These are phyloP conservation scores for Xylota sylvarum DNA, from an alignment of 2,888 invertebrate species.

Conservation along the genomic window DNA sequence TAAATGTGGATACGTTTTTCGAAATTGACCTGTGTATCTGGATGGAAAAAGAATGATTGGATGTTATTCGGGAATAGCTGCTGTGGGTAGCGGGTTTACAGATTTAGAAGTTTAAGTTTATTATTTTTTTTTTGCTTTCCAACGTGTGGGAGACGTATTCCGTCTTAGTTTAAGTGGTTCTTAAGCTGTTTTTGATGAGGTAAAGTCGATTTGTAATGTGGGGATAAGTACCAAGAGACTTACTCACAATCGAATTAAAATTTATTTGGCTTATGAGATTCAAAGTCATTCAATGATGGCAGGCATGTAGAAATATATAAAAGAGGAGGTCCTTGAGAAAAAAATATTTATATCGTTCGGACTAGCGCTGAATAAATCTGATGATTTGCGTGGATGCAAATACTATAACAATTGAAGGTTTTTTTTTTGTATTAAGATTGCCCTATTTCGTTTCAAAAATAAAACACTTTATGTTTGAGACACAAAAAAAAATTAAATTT, in stretches of 20 bases:
- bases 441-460: too few species aligned
- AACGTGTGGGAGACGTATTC: background rate
- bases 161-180: background rate
- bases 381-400: too few species aligned
- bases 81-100: background rate
- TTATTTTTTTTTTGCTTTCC: background rate
- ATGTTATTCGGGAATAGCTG: conserved; percentile 5
- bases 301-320: too few species aligned
- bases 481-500: too few species aligned
- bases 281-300: too few species aligned
- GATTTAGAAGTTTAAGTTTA: background rate
- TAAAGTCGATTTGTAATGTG: background rate
- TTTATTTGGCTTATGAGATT: background rate
- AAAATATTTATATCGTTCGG: too few species aligned
- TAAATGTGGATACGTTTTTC: background rate
- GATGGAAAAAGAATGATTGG: background rate
- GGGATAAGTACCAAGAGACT: background rate
- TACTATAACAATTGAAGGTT: too few species aligned
- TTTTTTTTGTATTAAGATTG: too few species aligned
- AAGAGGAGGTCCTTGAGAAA: too few species aligned
- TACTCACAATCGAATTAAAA: background rate
- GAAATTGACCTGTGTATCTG: background rate
- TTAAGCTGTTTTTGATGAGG: conserved; percentile 3
- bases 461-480: too few species aligned
- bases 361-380: too few species aligned